A percentile compares a stretch with the other conserved stretches of the same genome.
phyloP scores from a whole-genome alignment of 2,113 vertebrate species.

The Hydrolagus affinis region DNA sequence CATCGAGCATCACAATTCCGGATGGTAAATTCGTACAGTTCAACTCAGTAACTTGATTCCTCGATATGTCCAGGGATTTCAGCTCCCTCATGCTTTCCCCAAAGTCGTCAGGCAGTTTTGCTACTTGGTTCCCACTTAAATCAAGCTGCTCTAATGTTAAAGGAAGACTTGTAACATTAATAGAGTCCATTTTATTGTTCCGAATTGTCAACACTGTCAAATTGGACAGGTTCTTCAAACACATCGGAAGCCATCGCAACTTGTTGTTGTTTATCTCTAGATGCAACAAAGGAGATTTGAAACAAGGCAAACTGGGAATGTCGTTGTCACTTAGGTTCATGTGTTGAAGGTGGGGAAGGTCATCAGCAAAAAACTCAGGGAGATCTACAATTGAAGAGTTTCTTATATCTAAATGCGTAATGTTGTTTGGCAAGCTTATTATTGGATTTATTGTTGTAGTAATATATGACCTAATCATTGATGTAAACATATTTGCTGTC shows the following conservation, averaged over 20 bases:
- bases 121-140: no score
- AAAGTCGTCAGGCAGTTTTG: no score
- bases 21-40: no score
- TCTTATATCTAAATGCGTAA: constrained; percentile 38
- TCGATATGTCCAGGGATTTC: no score
- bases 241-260: neutral
- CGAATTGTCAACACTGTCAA: constrained; percentile 37
- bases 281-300: constrained; percentile 39
- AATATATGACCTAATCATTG: constrained; percentile 27
- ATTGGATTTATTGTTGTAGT: constrained; percentile 38
- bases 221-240: constrained; percentile 36
- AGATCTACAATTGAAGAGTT: constrained; percentile 48
- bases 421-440: constrained; percentile 33
- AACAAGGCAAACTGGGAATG: constrained; percentile 35
- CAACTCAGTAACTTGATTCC: no score
- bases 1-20: no score
- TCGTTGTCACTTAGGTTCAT: constrained; percentile 44
- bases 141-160: no score
- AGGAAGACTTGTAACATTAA: no score
- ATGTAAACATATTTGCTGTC: accelerated
- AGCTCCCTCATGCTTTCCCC: no score
- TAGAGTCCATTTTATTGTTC: constrained; percentile 38
- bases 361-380: constrained; percentile 40
- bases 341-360: constrained; percentile 25
- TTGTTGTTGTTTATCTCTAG: constrained; percentile 40